Evolutionary conservation across 35 echinoderm and acorn worm species (phyloP), one percentile per base, ranked within the genome.

Genomic region (Nesometra sesokonis): DNA sequence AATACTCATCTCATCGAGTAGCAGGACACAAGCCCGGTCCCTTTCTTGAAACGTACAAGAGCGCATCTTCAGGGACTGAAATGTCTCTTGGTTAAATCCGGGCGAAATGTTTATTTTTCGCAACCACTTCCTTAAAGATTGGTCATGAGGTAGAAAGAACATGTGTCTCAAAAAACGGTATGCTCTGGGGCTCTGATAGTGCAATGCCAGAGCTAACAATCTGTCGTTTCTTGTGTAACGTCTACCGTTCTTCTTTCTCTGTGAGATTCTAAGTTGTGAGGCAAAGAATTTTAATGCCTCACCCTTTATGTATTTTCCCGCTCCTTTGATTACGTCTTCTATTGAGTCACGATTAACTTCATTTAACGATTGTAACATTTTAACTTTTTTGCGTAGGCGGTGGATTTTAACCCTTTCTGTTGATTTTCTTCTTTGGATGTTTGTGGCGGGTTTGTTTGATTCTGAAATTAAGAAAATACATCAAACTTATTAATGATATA

Each of bases 71-170:
- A 79, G 36, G 19, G 52, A 36, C 32, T 87, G 36, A 87, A 87
- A 87, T 7, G 21, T 80, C 30, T 76, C 52, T 1, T 87, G 11
- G 80, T 80, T 80, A 80, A 87, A 86, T 35, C 77, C 77, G 9
- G 86, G 86, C 8, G 36, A 19, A 21, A 88, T 15, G 29, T 43
- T 30, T 0, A 88, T 78, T 29, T 40, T 39, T 32, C 81, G 35
- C 31, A 81, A 32, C 86, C 86, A 88, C 34, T 78, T 88, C 32
- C 86, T 38, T 17, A 88, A 21, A 19, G 86, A 88, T 21, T 46
- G 19, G 9, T 77, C 57, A 35, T 32, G 11, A 38, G 77, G 86
- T 19, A 88, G 36, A 27, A 34, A 35, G 40, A 88, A 79, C 4
- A 88, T 81, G 31, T 88, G 52, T 27, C 78, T 15, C 8, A 23